These are phyloP conservation scores for Zaprionus africanus DNA, from an alignment of 1,140 invertebrate species.

Conservation along the genomic window DNA sequence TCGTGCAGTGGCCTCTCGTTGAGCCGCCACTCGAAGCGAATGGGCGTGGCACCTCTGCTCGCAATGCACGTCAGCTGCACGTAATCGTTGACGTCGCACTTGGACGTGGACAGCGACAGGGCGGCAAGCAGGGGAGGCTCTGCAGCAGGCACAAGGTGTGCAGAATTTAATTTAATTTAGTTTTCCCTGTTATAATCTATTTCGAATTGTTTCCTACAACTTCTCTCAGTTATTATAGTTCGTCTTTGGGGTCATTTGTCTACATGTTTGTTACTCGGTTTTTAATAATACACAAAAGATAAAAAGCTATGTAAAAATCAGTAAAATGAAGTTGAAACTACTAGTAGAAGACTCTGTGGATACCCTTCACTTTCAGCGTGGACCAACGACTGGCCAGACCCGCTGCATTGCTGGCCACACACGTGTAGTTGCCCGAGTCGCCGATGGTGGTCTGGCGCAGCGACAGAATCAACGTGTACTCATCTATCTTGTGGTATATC, in stretches of 20 bases:
- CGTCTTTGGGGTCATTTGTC: neutral
- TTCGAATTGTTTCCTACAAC: neutral
- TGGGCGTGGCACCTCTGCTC: slow-evolving; percentile 89
- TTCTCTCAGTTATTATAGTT: neutral
- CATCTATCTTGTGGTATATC: slow-evolving; percentile 85
- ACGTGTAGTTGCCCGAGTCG: slow-evolving; percentile 88
- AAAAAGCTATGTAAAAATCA: slow-evolving; percentile 33
- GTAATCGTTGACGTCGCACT: slow-evolving; percentile 90
- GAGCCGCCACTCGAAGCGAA: slow-evolving; percentile 88
- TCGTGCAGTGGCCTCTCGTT: slow-evolving; percentile 84
- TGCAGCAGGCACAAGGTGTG: slow-evolving; percentile 68
- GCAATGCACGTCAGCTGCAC: slow-evolving; percentile 89
- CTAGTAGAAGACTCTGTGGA: neutral
- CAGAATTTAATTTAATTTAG: neutral
- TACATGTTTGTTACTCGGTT: slow-evolving; percentile 9
- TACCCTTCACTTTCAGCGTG: slow-evolving; percentile 86
- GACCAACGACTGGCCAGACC: slow-evolving; percentile 86
- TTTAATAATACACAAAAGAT: slow-evolving; percentile 1
- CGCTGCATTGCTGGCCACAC: slow-evolving; percentile 88
- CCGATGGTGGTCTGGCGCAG: slow-evolving; percentile 89
- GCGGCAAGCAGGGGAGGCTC: slow-evolving; percentile 91
- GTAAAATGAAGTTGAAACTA: neutral
- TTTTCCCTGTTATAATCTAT: neutral
- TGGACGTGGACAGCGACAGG: slow-evolving; percentile 90
- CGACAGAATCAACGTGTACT: slow-evolving; percentile 88